These are phyloP conservation scores for Bilobella aurantiaca DNA, from an alignment of 1,140 invertebrate species.

Conservation along the genomic window DNA sequence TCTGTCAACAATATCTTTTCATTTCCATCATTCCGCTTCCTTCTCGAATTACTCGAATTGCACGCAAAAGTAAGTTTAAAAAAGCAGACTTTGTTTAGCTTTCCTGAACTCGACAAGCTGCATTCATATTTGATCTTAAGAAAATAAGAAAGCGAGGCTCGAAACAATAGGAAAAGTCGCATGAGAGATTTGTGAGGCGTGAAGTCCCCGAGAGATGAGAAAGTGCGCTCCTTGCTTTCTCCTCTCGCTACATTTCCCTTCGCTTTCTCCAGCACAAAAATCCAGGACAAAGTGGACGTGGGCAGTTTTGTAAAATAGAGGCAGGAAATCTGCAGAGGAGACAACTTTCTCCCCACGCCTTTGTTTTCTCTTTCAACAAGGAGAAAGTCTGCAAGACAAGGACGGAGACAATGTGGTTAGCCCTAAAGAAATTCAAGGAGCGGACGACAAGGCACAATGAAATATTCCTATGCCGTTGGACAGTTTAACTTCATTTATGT, in stretches of 20 bases:
- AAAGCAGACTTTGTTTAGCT: no score
- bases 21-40: no score
- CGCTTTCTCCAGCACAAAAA: not conserved
- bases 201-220: no score
- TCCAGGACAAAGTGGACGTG: not conserved
- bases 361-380: not conserved
- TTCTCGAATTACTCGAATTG: no score
- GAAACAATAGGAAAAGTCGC: not conserved
- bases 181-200: not conserved
- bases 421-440: not conserved
- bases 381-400: not conserved
- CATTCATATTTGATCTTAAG: no score
- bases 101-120: no score
- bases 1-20: no score
- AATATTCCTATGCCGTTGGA: not conserved
- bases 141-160: no score
- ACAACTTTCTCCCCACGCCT: not conserved
- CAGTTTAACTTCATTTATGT: not conserved
- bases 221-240: not conserved
- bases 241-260: not conserved
- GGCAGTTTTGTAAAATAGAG: not conserved
- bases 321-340: not conserved
- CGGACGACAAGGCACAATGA: not conserved
- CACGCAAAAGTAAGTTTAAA: no score
- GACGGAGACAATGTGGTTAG: not conserved